Evolutionary conservation across 2,113 vertebrate species (phyloP), one percentile per base, ranked within the genome.

Genomic region (Ageneiosus marmoratus): DNA sequence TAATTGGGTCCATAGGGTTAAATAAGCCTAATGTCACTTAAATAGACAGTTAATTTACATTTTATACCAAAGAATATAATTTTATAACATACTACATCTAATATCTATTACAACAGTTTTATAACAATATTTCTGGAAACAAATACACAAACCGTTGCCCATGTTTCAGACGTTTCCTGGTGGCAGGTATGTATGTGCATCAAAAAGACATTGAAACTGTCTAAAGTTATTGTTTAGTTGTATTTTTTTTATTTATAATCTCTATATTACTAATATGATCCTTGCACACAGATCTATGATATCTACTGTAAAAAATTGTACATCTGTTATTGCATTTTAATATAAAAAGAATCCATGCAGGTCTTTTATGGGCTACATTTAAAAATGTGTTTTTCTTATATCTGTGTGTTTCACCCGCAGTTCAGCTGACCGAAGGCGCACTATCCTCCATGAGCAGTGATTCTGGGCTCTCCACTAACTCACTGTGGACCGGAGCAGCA

Each of bases 391-490:
- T 62, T 62, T n/a, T n/a, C n/a, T n/a, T n/a, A n/a, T n/a, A n/a
- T n/a, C 18, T 79, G 10, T 11, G n/a, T 27, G 13, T 83, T 83
- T 80, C 27, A 76, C 34, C 37, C 29, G n/a, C 72, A 87, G 86
- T 46, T 67, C 63, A 83, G 48, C 73, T 51, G 60, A 65, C 69
- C 63, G 81, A 87, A 70, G 48, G 94, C 12, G 91, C 94, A 0
- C 89, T 92, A 0, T 97, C 96, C 0, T 97, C 96, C 0, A 92
- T 95, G 86, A 96, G 97, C 91, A 97, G 95, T 3, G 97, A 98
- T 87, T 97, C 97, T 0, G 96, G 96, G 37, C 95, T 96, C 77
- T 99, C 96, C 4, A 95, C 95, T 0, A 92, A 95, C 84, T 96
- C 96, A 0, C 87, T 92, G 90, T 92, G 93, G 78, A 95, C 92